Percentiles rank a stretch among this genome's conserved stretches.
These are phyloP conservation scores for Thaleichthys pacificus DNA, from an alignment of 2,797 vertebrate genomes.

Conservation along the genomic window DNA sequence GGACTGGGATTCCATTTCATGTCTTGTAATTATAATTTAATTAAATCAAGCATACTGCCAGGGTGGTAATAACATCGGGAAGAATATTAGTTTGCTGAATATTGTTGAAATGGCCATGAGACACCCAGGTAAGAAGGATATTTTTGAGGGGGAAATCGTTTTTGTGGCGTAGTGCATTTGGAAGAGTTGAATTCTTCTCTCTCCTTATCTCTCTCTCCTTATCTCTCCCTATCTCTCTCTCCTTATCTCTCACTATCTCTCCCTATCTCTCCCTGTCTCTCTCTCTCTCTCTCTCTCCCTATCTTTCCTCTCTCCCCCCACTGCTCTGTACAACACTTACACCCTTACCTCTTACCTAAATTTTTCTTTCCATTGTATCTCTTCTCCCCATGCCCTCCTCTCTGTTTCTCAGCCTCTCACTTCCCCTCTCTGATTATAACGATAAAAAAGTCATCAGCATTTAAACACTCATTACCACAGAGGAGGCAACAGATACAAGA, in stretches of 20 bases:
- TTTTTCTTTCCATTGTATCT: background rate
- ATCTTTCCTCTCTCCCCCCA: background rate
- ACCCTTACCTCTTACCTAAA: background rate
- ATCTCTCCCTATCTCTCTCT: constrained; percentile 29
- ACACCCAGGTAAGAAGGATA: no score
- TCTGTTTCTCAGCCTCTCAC: constrained; percentile 18
- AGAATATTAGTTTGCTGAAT: no score
- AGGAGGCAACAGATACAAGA: background rate
- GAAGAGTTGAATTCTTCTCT: background rate
- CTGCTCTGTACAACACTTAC: background rate
- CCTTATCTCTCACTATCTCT: no score
- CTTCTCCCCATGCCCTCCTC: background rate
- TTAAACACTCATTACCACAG: constrained; percentile 15
- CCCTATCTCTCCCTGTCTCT: no score
- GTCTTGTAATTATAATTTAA: no score
- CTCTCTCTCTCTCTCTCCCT: background rate
- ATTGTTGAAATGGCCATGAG: no score
- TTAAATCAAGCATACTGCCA: no score
- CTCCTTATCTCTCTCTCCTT: constrained; percentile 2
- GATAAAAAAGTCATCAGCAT: constrained; percentile 23
- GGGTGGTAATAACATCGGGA: no score
- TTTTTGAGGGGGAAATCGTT: no score
- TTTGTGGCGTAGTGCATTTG: no score
- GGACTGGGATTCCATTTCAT: no score
- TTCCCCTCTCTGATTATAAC: constrained; percentile 31